Percentiles rank a stretch among this genome's conserved stretches.
Conservation (phyloP, 1,140 invertebrate species). For the Macrosteles quadrilineatus region DNA sequence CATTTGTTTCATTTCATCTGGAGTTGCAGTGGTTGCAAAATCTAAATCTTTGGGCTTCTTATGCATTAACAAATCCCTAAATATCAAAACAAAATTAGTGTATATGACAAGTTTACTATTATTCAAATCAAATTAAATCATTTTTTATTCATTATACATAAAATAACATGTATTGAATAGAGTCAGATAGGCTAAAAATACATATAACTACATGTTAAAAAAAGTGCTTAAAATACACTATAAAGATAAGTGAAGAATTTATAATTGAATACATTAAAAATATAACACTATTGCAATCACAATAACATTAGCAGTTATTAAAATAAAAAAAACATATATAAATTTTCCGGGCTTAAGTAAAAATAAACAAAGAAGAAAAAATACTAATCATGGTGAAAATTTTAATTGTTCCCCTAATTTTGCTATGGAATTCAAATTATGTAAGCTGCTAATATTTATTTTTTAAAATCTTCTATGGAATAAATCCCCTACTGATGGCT, state of each 20-base stretch:
- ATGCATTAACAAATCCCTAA: slow-evolving; percentile 88
- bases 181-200: background rate
- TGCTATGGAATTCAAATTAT: no score
- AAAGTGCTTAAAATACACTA: no score
- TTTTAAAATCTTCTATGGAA: no score
- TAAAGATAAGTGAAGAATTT: no score
- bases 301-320: no score
- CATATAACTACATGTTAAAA: background rate
- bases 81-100: slow-evolving; percentile 32
- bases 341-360: background rate
- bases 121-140: background rate
- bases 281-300: no score
- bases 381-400: no score
- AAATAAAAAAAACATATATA: background rate
- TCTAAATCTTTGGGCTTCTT: slow-evolving; percentile 89
- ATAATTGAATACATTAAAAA: background rate
- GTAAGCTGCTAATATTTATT: no score
- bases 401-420: no score
- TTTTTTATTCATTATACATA: no score
- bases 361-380: background rate
- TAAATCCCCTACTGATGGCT: no score
- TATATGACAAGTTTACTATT: background rate
- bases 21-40: slow-evolving; percentile 97
- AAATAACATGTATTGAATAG: no score
- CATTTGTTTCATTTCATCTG: slow-evolving; percentile 94